Conservation (phyloP, 2,888 invertebrate genomes). For the Orgyia antiqua region DNA sequence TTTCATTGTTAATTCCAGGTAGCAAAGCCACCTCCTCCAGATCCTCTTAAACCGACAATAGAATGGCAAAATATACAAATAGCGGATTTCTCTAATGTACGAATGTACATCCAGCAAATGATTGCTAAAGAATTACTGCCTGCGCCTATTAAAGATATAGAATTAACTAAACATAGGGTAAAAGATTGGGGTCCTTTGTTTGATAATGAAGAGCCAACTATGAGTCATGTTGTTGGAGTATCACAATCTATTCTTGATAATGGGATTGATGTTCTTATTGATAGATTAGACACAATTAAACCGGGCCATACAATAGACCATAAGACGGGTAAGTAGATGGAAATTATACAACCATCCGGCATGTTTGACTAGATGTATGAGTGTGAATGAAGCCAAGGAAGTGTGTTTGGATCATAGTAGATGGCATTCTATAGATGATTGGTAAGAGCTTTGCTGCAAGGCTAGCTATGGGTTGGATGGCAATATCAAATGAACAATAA, state of each 20-base stretch:
- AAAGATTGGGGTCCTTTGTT: constrained; percentile 48
- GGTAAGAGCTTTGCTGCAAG: too few species aligned
- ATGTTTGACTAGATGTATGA: too few species aligned
- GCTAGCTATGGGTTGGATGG: too few species aligned
- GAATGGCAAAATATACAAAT: constrained; percentile 85
- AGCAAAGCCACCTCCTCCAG: constrained; percentile 39
- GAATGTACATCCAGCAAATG: constrained; percentile 71
- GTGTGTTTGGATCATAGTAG: too few species aligned
- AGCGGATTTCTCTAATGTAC: constrained; percentile 81
- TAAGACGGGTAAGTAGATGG: constrained; percentile 50
- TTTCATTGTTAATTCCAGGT: constrained; percentile 29
- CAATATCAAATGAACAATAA: not conserved
- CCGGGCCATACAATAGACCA: constrained; percentile 51
- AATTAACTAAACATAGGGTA: constrained; percentile 28
- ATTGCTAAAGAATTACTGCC: constrained; percentile 34
- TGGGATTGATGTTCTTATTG: constrained; percentile 46
- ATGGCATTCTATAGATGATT: too few species aligned
- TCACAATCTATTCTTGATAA: constrained; percentile 38
- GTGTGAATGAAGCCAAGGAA: too few species aligned
- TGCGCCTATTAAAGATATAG: constrained; percentile 29
- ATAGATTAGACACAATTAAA: constrained; percentile 38
- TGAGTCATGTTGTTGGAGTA: constrained; percentile 53
- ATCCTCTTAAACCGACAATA: constrained; percentile 57
- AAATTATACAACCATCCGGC: too few species aligned
- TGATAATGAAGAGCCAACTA: constrained; percentile 43